Base-by-base conservation (phyloP, 37 sponge, comb jelly and placozoan genomes). In the Bolinopsis microptera region DNA sequence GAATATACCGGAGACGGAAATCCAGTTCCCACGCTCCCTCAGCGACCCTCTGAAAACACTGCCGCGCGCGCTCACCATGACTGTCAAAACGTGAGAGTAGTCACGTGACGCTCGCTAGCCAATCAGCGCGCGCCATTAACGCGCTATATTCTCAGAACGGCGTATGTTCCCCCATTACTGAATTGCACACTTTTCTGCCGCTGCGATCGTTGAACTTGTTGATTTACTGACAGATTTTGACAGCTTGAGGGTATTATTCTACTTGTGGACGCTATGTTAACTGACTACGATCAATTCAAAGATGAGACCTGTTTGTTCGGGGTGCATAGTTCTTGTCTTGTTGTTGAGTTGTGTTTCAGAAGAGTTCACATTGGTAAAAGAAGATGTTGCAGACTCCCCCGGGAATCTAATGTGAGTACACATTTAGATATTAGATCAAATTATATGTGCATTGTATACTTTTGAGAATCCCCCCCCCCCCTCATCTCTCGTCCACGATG, bases 361-460 rank as follows among this genome's bases (percentile, higher is more conserved):
- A 86, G 61, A 41, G 61, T 86, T 16, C 90, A 86, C 61, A 86
- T 86, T 23, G 90, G 90, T 27, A 86, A 86, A 48, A 86, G 90
- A 27, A 38, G 90, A 27, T 86, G 90, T n/a, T 41, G 61, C 90
- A 38, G 90, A 41, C 90, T 86, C 26, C 90, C 90, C 2, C 41
- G 90, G 2, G 90, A 86, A 40, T 86, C 90, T 24, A 86, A 39
- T 3, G 90, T 86, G 61, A 41, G 90, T 80, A 1, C 75, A n/a
- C n/a, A n/a, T n/a, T n/a, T n/a, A 67, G 68, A 67, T 67, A 22
- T 67, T 13, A 21, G 76, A n/a, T 74, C 27, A 74, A 13, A 8
- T n/a, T 16, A 26, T 74, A 25, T n/a, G 28, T 74, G 24, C 27
- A 8, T 74, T 74, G 76, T 74, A 26, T 26, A n/a, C n/a, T n/a